Conservation (phyloP, 2,888 invertebrate genomes). For the Caenorhabditis sp. region DNA sequence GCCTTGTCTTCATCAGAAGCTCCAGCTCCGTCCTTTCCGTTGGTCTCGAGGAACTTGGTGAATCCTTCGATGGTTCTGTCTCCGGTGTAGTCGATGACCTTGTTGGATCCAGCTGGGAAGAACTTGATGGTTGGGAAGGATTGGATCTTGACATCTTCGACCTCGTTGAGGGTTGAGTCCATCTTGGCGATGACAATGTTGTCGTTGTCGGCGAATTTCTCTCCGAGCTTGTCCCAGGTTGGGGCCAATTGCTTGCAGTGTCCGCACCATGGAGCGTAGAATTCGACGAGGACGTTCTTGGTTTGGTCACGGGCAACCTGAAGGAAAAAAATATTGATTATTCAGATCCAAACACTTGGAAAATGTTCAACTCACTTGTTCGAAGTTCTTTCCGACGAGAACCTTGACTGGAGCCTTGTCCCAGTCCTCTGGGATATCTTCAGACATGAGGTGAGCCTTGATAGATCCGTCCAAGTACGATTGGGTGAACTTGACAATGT, state of each 20-base stretch:
- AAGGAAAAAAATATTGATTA: neutral
- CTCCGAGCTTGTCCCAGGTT: conserved; percentile 92
- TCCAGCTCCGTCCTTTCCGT: conserved; percentile 80
- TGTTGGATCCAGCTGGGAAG: conserved; percentile 90
- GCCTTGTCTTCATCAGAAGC: conserved; percentile 69
- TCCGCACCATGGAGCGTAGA: conserved; percentile 80
- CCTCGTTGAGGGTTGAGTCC: conserved; percentile 96
- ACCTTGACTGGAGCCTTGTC: conserved; percentile 88
- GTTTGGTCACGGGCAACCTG: conserved; percentile 83
- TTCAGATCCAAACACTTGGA: neutral
- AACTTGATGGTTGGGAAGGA: conserved; percentile 87
- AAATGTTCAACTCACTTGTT: conserved; percentile 74
- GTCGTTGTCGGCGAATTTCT: conserved; percentile 84
- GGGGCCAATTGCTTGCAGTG: conserved; percentile 97
- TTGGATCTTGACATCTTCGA: conserved; percentile 70
- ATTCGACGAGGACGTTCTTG: conserved; percentile 95
- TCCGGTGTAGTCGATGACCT: conserved; percentile 88
- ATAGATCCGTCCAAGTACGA: conserved; percentile 89
- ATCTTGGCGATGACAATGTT: conserved; percentile 94
- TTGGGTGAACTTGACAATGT: conserved; percentile 83
- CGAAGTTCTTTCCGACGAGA: conserved; percentile 93
- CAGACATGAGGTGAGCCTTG: conserved; percentile 91
- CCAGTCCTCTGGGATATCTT: conserved; percentile 96
- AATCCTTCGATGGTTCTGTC: conserved; percentile 92
- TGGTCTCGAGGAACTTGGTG: conserved; percentile 89